A percentile compares a stretch with the other conserved stretches of the same genome.
Conservation (phyloP, 23 tunicate species). For the Phallusia fumigata region DNA sequence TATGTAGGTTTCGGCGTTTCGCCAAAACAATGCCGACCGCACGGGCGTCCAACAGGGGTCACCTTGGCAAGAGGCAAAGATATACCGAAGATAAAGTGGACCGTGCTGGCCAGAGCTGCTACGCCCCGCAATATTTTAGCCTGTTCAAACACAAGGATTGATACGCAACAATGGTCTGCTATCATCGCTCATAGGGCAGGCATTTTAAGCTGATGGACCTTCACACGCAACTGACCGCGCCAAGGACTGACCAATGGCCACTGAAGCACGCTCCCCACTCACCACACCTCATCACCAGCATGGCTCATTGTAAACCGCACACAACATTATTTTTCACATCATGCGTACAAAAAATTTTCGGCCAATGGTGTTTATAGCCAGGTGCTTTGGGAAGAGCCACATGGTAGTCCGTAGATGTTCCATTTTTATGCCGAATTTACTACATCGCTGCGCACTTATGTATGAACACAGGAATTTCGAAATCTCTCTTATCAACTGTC, state of each 20-base stretch:
- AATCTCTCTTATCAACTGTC: background rate
- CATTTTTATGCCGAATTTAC: too few relatives aligned
- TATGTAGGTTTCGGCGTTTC: background rate
- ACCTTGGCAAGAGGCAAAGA: constrained; percentile 1
- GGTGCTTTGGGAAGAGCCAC: too few relatives aligned
- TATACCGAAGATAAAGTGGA: background rate
- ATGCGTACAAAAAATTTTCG: background rate
- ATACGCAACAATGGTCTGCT: background rate
- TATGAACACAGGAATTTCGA: background rate
- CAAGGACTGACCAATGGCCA: background rate
- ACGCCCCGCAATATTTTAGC: background rate
- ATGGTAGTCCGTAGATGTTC: too few relatives aligned
- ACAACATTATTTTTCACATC: background rate
- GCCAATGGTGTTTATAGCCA: too few relatives aligned
- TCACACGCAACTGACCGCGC: constrained; percentile 6
- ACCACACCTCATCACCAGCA: background rate
- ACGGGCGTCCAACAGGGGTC: background rate
- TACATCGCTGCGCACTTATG: background rate
- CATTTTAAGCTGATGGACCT: constrained; percentile 7
- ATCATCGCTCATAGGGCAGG: constrained; percentile 9
- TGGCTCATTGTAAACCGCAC: background rate
- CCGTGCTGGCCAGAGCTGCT: background rate
- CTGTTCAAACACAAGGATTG: constrained; percentile 5
- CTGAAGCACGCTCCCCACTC: background rate
- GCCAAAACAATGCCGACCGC: background rate